Conservation (phyloP, 2,797 vertebrate species). For the Enteromius argenteus region DNA sequence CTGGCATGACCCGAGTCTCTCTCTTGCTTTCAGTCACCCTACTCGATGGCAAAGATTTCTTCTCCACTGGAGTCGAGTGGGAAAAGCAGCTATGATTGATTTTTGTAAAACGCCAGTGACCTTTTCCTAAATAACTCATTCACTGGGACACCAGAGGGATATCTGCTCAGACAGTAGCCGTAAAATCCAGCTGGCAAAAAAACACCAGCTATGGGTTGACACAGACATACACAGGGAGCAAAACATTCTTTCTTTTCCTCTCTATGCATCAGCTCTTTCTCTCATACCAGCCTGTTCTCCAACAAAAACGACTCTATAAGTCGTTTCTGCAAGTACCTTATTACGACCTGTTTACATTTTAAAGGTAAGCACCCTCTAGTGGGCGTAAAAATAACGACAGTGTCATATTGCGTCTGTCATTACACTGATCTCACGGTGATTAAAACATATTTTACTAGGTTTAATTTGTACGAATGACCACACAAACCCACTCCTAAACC, state of each 20-base stretch:
- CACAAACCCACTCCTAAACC: no score
- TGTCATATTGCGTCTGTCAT: no score
- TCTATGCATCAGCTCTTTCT: background rate
- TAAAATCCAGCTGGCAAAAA: background rate
- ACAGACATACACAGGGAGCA: background rate
- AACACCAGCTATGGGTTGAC: background rate
- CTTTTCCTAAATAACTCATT: slow-evolving; percentile 47
- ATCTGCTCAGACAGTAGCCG: background rate
- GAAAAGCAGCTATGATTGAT: slow-evolving; percentile 41
- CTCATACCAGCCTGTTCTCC: no score
- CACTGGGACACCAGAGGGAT: slow-evolving; percentile 7
- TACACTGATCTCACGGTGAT: no score
- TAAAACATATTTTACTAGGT: no score
- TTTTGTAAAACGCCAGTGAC: slow-evolving; percentile 39
- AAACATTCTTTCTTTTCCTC: background rate
- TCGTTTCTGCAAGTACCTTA: no score
- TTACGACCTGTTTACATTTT: no score
- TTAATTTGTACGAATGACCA: no score
- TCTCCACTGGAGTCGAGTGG: background rate
- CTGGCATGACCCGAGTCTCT: slow-evolving; percentile 19
- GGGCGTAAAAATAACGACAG: no score
- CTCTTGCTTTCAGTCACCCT: background rate
- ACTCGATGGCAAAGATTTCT: slow-evolving; percentile 28
- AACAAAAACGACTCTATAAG: no score
- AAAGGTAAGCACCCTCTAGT: no score